Evolutionary conservation across 2,797 vertebrate species (phyloP), one percentile per base, ranked within the genome.

Genomic region (Momotus momota): DNA sequence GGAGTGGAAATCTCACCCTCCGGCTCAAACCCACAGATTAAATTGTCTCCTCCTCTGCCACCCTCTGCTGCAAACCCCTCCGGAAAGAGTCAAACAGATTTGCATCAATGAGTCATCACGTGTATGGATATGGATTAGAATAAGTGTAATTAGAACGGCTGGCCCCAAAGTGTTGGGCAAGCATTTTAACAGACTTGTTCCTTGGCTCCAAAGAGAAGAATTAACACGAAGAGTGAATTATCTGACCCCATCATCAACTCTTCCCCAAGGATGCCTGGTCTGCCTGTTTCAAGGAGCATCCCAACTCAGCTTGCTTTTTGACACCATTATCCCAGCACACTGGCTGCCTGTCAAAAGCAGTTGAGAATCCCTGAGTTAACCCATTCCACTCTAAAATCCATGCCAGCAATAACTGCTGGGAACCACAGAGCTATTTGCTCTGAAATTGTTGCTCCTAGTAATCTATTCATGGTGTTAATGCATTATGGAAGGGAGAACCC

Each of bases 151-250:
- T 94, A 85, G 72, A 93, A 92, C 66, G 65, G 64, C 77, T 55
- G 75, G 73, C 73, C 81, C 66, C 57, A 29, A 92, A 93, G 58
- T 88, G 93, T 72, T 80, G 92, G 83, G 86, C 86, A 90, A 97
- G 91, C 89, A 82, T 80, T 96, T 96, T 92, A 96, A 83, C 43
- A 90, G 83, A 88, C 90, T 89, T 61, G 77, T 78, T 93, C 41
- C 45, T 87, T 83, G 79, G 80, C 83, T 97, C 83, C 81, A 85
- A 95, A 94, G 72, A 94, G 84, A 89, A 85, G 74, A 91, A 92
- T 66, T 92, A 94, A 93, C 78, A 86, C 2, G 6, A 69, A 84
- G 90, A 97, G 45, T 73, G 81, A 96, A 90, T 94, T 88, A 82
- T 52, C 52, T 72, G 92, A 90, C 87, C 71, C 62, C 54, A 81